Conservation (phyloP, 2,113 vertebrate genomes). For the Solea senegalensis region DNA sequence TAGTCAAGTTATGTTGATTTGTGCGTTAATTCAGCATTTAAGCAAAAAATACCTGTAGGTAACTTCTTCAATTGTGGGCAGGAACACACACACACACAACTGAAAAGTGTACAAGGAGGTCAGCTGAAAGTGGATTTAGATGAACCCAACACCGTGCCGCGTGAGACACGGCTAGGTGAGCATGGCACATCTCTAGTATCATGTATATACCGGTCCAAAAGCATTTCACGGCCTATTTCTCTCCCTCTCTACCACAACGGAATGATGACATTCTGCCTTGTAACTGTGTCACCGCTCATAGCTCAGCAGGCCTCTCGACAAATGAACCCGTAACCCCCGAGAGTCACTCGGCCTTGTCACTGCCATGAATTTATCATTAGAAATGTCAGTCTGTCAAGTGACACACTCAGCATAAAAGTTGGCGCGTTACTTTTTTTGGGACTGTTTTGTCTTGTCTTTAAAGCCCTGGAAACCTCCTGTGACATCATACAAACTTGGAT, state of each 20-base stretch:
- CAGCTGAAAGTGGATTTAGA: constrained; percentile 41
- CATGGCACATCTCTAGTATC: constrained; percentile 26
- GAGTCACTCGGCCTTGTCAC: constrained; percentile 71
- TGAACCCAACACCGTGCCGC: constrained; percentile 23
- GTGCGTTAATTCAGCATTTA: neutral
- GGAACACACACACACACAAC: neutral
- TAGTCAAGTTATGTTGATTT: too few species aligned
- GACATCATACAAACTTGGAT: too few species aligned
- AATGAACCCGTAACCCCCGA: constrained; percentile 66
- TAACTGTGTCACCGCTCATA: constrained; percentile 57
- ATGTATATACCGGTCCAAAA: constrained; percentile 13
- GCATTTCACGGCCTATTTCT: constrained; percentile 73
- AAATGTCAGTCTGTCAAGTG: constrained; percentile 52
- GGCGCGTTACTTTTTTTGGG: neutral
- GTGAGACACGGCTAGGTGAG: constrained; percentile 37
- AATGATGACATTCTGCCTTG: constrained; percentile 69
- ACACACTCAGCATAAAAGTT: constrained; percentile 38
- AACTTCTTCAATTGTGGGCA: neutral
- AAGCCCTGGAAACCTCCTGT: neutral
- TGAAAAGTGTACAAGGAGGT: constrained; percentile 12
- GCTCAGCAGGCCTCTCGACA: constrained; percentile 71
- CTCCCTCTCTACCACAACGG: constrained; percentile 18
- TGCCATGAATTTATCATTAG: constrained; percentile 75
- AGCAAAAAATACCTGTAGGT: neutral
- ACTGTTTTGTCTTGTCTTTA: constrained; percentile 12